Percentiles rank a stretch among this genome's conserved stretches.
phyloP scores from a whole-genome alignment of 2,113 vertebrate species.

The Ancistrus triradiatus region DNA sequence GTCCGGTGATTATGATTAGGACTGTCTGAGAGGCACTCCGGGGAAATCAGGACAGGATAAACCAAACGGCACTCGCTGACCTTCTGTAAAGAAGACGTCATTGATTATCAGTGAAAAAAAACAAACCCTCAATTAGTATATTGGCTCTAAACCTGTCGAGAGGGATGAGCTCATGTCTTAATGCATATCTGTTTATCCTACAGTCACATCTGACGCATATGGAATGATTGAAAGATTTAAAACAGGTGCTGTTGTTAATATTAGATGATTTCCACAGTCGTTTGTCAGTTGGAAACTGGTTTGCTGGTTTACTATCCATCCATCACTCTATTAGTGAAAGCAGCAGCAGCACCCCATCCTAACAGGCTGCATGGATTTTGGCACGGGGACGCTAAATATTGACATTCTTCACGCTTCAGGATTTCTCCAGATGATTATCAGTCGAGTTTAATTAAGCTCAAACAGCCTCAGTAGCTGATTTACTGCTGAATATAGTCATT shows the following conservation, averaged over 20 bases:
- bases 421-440: conserved; percentile 29
- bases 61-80: background rate
- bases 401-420: conserved; percentile 19
- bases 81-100: conserved; percentile 11
- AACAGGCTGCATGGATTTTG: conserved; percentile 7
- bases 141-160: conserved; percentile 5
- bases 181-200: background rate
- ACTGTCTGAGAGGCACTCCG: conserved; percentile 20
- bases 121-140: conserved; percentile 19
- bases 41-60: conserved; percentile 33
- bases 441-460: conserved; percentile 24
- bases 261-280: no score
- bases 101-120: conserved; percentile 17
- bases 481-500: conserved; percentile 1
- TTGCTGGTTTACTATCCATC: background rate
- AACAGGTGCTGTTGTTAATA: conserved; percentile 2
- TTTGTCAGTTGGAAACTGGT: no score
- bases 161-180: conserved; percentile 3
- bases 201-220: background rate
- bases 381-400: conserved; percentile 30
- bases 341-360: background rate
- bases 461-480: conserved; percentile 14
- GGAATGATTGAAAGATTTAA: conserved; percentile 1
- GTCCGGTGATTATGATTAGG: background rate
- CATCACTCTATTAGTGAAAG: conserved; percentile 18